Evolutionary conservation across 2,888 invertebrate species (phyloP).

Genomic region (Plebejus argus): DNA sequence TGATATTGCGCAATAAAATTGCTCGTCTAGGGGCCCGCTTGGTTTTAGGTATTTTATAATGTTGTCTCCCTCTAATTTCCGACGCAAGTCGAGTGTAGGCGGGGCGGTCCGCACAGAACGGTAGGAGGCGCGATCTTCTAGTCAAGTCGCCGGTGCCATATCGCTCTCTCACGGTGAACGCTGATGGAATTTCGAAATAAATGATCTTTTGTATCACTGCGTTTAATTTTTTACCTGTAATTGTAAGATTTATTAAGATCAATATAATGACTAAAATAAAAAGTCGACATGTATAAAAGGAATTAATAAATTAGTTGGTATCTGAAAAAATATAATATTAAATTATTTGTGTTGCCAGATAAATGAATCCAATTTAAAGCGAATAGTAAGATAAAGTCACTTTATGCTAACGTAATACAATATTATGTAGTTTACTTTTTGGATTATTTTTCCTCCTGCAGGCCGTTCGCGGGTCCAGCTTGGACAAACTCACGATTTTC

Average conservation of each 20-base stretch:
- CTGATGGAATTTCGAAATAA: constrained; percentile 36
- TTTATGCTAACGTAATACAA: neutral
- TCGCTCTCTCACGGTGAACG: constrained; percentile 54
- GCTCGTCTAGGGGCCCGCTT: too few species aligned
- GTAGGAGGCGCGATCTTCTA: constrained; percentile 52
- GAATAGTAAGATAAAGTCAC: neutral
- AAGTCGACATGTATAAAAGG: too few species aligned
- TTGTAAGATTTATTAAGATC: too few species aligned
- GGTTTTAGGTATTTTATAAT: neutral
- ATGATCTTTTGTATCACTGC: constrained; percentile 37
- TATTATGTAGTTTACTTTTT: neutral
- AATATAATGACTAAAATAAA: too few species aligned
- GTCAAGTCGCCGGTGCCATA: constrained; percentile 73
- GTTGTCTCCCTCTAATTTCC: neutral
- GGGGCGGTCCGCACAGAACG: constrained; percentile 9
- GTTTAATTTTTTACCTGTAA: constrained; percentile 36
- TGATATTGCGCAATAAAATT: too few species aligned
- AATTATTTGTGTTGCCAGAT: too few species aligned
- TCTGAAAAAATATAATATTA: too few species aligned
- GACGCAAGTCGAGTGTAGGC: constrained; percentile 17
- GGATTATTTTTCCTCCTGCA: constrained; percentile 49
- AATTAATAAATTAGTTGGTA: too few species aligned
- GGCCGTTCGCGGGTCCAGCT: constrained; percentile 57
- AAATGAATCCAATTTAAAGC: too few species aligned
- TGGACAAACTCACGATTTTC: constrained; percentile 54